Conservation (phyloP, 1,140 invertebrate genomes). For the Armadillidium nasatum region DNA sequence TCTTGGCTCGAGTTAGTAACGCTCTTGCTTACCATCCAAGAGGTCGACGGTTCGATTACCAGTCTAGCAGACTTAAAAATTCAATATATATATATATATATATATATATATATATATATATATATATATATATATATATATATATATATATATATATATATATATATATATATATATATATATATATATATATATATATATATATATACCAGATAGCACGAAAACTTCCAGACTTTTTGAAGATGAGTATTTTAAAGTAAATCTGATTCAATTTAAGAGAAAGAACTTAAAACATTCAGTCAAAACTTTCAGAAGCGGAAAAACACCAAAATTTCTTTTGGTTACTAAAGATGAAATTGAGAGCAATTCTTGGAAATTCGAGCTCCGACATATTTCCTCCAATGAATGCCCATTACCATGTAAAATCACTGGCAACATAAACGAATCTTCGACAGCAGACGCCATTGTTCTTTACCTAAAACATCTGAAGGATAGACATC, state of each 20-base stretch:
- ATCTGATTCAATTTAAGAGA: neutral
- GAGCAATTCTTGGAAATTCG: neutral
- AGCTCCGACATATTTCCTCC: slow-evolving; percentile 24
- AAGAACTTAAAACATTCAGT: neutral
- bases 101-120: slow-evolving; percentile 28
- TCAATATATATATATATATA: slow-evolving; percentile 27
- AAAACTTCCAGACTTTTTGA: neutral
- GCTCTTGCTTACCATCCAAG: too few relatives aligned
- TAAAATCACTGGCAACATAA: neutral
- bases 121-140: slow-evolving; percentile 18
- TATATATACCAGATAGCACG: neutral
- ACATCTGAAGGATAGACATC: neutral
- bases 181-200: neutral
- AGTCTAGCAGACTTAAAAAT: too few relatives aligned
- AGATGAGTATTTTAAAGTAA: neutral
- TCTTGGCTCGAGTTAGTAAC: too few relatives aligned
- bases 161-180: slow-evolving; percentile 27
- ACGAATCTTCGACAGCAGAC: neutral
- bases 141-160: slow-evolving; percentile 5
- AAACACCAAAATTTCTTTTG: neutral
- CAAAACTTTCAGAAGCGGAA: neutral
- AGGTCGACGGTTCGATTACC: too few relatives aligned
- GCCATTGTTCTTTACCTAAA: neutral
- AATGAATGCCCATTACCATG: neutral
- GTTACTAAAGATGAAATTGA: neutral